Conservation (phyloP, 2,113 vertebrate species). For the Centropristis striata region DNA sequence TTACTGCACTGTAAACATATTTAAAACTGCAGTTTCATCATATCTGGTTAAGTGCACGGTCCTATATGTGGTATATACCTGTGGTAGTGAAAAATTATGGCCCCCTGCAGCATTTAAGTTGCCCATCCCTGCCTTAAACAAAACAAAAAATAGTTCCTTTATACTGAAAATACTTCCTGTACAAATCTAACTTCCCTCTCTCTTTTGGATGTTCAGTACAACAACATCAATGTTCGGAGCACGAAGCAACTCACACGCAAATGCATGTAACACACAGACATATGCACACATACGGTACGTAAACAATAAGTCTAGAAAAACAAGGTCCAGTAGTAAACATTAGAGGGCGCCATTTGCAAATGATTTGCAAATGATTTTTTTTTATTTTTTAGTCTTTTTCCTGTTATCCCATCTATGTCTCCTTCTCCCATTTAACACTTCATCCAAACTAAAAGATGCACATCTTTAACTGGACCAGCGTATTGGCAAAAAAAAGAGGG, state of each 20-base stretch:
- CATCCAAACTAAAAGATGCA: constrained; percentile 14
- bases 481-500: not conserved
- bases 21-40: too few species aligned
- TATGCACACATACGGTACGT: constrained; percentile 29
- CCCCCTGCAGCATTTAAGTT: too few species aligned
- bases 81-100: too few species aligned
- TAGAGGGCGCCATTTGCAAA: constrained; percentile 64
- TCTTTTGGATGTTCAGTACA: constrained; percentile 22
- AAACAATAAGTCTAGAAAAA: constrained; percentile 19
- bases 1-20: too few species aligned
- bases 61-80: too few species aligned
- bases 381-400: too few species aligned
- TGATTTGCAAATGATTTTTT: not conserved
- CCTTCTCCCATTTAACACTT: constrained; percentile 4
- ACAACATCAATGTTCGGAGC: constrained; percentile 29
- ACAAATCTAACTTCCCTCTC: not conserved
- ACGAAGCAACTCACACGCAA: constrained; percentile 40
- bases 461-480: constrained; percentile 17
- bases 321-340: constrained; percentile 67
- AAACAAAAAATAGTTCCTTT: constrained; percentile 21
- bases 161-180: not conserved
- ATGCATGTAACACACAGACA: constrained; percentile 48
- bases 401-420: not conserved
- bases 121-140: too few species aligned
- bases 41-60: too few species aligned